phyloP scores from a whole-genome alignment of 2,113 vertebrate genomes.

The Elgaria multicarinata region DNA sequence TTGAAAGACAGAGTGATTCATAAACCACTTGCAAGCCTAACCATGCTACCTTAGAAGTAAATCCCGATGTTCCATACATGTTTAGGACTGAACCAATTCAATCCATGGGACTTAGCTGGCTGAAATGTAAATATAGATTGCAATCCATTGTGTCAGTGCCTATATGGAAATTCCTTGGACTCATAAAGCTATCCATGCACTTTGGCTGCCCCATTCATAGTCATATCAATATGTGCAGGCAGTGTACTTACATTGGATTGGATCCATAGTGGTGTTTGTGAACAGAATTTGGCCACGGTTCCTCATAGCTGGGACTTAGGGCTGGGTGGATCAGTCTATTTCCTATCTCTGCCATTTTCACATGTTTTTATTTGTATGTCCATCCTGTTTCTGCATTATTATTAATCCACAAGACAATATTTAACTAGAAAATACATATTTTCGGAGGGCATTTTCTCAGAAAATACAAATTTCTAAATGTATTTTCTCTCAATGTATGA shows the following conservation, averaged over 20 bases:
- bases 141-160: background rate
- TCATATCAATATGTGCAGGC: too few relatives aligned
- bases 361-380: background rate
- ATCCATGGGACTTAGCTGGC: background rate
- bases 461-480: background rate
- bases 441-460: background rate
- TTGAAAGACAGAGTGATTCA: background rate
- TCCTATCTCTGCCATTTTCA: background rate
- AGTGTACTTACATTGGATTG: background rate
- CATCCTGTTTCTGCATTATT: background rate
- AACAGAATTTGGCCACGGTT: background rate
- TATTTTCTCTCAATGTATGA: background rate
- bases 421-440: background rate
- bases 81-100: background rate
- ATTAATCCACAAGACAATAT: background rate
- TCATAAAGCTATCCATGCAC: too few relatives aligned
- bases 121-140: background rate
- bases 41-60: background rate
- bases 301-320: background rate
- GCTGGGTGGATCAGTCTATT: background rate
- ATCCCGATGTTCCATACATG: background rate
- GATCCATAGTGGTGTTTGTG: background rate
- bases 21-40: background rate
- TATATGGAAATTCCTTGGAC: background rate
- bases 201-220: too few relatives aligned